Evolutionary conservation across 64 coral and sea anemone genomes (phyloP).

Genomic region (Montipora capricornis): DNA sequence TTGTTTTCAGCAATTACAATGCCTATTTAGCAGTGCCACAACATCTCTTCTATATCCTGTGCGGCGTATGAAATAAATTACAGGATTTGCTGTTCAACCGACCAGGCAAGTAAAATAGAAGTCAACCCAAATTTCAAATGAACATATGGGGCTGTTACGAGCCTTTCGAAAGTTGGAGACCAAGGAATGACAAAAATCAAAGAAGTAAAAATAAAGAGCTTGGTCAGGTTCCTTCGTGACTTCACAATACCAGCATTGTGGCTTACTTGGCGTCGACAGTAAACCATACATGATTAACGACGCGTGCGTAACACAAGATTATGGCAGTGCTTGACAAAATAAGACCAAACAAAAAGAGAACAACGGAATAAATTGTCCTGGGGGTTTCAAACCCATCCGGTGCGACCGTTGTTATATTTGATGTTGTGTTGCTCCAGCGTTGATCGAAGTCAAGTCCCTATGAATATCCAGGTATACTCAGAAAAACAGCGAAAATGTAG

Average conservation of each 20-base stretch:
- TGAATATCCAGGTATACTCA: background rate
- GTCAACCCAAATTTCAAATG: background rate
- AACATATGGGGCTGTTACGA: background rate
- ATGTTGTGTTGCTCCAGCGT: background rate
- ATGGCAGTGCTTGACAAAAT: background rate
- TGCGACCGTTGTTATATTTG: background rate
- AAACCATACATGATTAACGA: constrained; percentile 48
- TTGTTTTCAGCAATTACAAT: background rate
- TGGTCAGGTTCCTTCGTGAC: constrained; percentile 47
- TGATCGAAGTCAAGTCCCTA: background rate
- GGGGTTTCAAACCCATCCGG: background rate
- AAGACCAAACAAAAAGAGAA: background rate
- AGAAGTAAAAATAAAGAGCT: constrained; percentile 33
- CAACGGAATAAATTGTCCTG: background rate
- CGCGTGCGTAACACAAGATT: constrained; percentile 9
- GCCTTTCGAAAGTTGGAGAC: constrained; percentile 1
- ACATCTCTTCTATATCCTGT: constrained; percentile 10
- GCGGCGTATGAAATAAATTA: constrained; percentile 26
- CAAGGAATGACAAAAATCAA: constrained; percentile 16
- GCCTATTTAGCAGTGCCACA: background rate
- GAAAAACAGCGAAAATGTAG: background rate
- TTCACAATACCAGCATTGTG: constrained; percentile 12
- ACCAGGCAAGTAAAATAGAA: background rate
- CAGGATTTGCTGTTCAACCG: constrained; percentile 3
- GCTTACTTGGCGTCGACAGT: background rate